Base-by-base conservation (phyloP, 2,888 invertebrate genomes). In the Zaprionus bogoriensis region DNA sequence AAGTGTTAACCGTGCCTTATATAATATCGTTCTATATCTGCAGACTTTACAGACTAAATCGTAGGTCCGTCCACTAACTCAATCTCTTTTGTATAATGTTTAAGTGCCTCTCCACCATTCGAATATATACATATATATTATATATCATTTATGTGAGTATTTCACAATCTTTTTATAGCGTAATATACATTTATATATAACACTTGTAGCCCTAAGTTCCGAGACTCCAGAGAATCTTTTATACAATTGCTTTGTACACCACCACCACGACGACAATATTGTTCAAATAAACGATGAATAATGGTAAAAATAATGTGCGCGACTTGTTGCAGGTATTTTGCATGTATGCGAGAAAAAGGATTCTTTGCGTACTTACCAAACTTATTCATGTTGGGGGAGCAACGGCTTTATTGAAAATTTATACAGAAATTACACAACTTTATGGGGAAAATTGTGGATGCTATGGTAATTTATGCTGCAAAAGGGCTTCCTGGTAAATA, bases 371-470 rank as follows among this genome's bases (percentile, higher is more conserved):
- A 69, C 82, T 82, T 67, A 82, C 82, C 82, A 38, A 80, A 79
- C 36, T 82, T 85, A 74, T 85, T 85, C 82, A 82, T 85, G 17
- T 65, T 85, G 65, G 17, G 65, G 17, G 7, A 25, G 63, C 59
- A 42, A 48, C 54, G 52, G 48, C 39, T 25, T n/a, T 6, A 14
- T 14, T 50, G 12, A 23, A 30, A 36, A 41, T 44, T 12, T 19
- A 20, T 41, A 9, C 7, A 7, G 14, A 14, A 36, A 36, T 36
- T 36, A 7, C 32, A 14, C n/a, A 17, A 36, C 2, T 36, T 14
- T 6, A 36, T 36, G 3, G n/a, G n/a, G 14, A 14, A 36, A 36
- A 14, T 17, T 36, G 20, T 38, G 19, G n/a, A 22, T 47, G 38
- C 22, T 19, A 28, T 20, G 19, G 22, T 39, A 36, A 36, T 39